Evolutionary conservation across 2,113 vertebrate species (phyloP).

Genomic region (Aspidoscelis tigris): DNA sequence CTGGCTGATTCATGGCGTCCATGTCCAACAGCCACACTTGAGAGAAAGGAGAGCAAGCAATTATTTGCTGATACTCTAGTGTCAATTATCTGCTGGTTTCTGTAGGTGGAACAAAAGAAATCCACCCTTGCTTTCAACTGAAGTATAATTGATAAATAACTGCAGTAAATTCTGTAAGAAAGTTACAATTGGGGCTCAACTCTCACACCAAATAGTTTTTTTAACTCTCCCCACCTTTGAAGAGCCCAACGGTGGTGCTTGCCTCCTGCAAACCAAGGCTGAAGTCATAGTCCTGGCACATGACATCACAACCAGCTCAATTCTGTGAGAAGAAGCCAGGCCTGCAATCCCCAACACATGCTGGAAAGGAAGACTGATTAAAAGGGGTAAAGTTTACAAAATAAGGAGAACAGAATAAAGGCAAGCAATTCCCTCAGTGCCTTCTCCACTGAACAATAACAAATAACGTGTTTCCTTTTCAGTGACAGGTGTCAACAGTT

Average conservation of each 20-base stretch:
- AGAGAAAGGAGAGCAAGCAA: too few relatives aligned
- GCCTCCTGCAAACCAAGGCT: not conserved
- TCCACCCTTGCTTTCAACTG: not conserved
- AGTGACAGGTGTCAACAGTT: not conserved
- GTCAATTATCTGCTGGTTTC: too few relatives aligned
- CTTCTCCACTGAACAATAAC: not conserved
- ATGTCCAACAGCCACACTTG: too few relatives aligned
- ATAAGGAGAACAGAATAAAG: not conserved
- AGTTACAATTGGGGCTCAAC: not conserved
- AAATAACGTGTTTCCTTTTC: not conserved
- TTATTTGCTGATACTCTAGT: too few relatives aligned
- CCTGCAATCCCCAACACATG: not conserved
- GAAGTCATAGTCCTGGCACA: conserved; percentile 12
- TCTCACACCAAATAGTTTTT: not conserved
- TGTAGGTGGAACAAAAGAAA: not conserved
- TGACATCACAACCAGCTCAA: not conserved
- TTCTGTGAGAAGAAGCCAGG: not conserved
- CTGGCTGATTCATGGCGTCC: too few relatives aligned
- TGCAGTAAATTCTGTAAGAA: not conserved
- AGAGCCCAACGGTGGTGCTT: not conserved
- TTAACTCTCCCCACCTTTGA: not conserved
- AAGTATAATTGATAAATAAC: not conserved
- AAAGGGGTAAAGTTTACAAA: not conserved
- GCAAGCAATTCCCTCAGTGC: not conserved
- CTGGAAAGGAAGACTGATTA: not conserved